Evolutionary conservation across 2,888 invertebrate species (phyloP).

Genomic region (Diloba caeruleocephala): DNA sequence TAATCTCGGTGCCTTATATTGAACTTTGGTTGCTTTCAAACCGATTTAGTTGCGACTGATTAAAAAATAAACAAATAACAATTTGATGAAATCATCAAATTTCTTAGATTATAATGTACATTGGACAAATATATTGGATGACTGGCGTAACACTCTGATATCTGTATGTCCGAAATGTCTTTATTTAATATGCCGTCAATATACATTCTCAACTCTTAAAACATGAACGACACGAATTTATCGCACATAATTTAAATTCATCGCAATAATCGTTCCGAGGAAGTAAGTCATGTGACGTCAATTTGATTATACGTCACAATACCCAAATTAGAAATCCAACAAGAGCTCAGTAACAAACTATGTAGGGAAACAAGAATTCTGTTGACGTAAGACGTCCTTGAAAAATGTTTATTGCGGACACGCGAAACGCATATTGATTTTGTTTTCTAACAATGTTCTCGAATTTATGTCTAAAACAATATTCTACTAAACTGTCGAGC

Average conservation of each 20-base stretch:
- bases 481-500: slow-evolving; percentile 18
- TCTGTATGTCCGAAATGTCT: background rate
- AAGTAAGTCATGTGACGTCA: slow-evolving; percentile 16
- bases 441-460: slow-evolving; percentile 27
- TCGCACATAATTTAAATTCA: slow-evolving; percentile 25
- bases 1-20: no score
- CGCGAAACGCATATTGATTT: slow-evolving; percentile 34
- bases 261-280: slow-evolving; percentile 9
- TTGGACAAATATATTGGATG: no score
- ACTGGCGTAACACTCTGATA: no score
- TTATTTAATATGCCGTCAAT: background rate
- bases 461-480: slow-evolving; percentile 11
- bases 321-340: slow-evolving; percentile 24
- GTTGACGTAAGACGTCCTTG: slow-evolving; percentile 39
- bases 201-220: no score
- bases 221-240: no score
- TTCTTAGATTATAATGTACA: no score
- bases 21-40: no score
- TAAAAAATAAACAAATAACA: no score
- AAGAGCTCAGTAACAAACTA: slow-evolving; percentile 18
- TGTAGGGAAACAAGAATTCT: slow-evolving; percentile 32
- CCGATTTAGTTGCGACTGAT: no score
- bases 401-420: slow-evolving; percentile 20
- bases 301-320: slow-evolving; percentile 23
- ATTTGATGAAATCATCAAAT: no score